Percentiles rank a stretch among this genome's conserved stretches.
Conservation (phyloP, 2,888 invertebrate genomes). For the Zele albiditarsus region DNA sequence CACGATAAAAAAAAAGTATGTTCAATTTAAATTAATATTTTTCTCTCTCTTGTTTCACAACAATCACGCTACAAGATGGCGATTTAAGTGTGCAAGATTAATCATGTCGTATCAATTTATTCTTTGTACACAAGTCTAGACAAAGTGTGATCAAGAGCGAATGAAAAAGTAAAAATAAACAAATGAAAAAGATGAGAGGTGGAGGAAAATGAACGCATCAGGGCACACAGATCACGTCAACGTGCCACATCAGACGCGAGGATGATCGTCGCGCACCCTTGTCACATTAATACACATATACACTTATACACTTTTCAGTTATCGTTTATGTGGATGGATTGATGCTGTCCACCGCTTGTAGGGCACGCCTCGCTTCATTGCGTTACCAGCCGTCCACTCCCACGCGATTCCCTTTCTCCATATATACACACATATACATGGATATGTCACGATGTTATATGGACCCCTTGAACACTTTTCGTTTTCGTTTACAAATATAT, state of each 20-base stretch:
- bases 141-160: not conserved
- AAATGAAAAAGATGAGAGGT: not conserved
- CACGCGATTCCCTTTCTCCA: constrained; percentile 70
- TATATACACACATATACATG: constrained; percentile 56
- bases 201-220: constrained; percentile 39
- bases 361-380: constrained; percentile 70
- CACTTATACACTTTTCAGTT: constrained; percentile 55
- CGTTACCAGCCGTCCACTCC: constrained; percentile 74
- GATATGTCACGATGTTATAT: not conserved
- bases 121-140: too few relatives aligned
- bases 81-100: not conserved
- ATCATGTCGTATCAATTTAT: too few relatives aligned
- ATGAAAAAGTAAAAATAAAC: not conserved
- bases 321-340: constrained; percentile 71
- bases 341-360: constrained; percentile 70
- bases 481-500: constrained; percentile 50
- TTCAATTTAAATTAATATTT: too few relatives aligned
- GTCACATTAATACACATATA: constrained; percentile 24
- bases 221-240: constrained; percentile 46
- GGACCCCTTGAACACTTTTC: constrained; percentile 37
- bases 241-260: constrained; percentile 41
- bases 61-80: too few relatives aligned
- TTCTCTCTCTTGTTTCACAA: too few relatives aligned
- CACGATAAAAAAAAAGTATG: too few relatives aligned
- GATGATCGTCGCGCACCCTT: constrained; percentile 43